phyloP scores from a whole-genome alignment of 92 coral and sea anemone species.

The Parazoanthus darwini region DNA sequence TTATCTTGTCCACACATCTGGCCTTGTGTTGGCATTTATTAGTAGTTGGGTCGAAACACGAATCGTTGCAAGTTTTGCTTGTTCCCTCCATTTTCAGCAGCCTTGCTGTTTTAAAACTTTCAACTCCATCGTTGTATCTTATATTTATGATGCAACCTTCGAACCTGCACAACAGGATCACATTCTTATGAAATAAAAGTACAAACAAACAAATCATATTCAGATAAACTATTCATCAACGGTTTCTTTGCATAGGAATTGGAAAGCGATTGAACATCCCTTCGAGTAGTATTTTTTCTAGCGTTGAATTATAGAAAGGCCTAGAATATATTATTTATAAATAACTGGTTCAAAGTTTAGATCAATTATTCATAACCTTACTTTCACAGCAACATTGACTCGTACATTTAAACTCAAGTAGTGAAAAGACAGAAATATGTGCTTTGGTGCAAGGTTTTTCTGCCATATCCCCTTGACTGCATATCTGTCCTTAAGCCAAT shows the following conservation, averaged over 20 bases:
- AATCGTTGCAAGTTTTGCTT: slow-evolving; percentile 54
- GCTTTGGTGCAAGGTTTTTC: not conserved
- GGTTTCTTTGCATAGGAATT: not conserved
- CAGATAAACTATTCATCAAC: not conserved
- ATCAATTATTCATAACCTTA: slow-evolving; percentile 37
- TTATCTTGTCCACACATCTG: slow-evolving; percentile 61
- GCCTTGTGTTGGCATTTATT: slow-evolving; percentile 71
- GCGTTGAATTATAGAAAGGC: slow-evolving; percentile 30
- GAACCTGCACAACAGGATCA: slow-evolving; percentile 44
- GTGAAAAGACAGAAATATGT: not conserved
- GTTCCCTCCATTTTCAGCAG: slow-evolving; percentile 52
- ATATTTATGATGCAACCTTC: slow-evolving; percentile 73
- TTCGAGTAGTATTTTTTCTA: slow-evolving; percentile 19
- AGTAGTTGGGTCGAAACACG: slow-evolving; percentile 60
- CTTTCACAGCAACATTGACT: slow-evolving; percentile 24
- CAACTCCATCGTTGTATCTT: slow-evolving; percentile 31
- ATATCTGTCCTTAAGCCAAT: not conserved
- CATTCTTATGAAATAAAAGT: not conserved
- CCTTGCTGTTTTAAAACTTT: slow-evolving; percentile 43
- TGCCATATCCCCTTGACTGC: not conserved
- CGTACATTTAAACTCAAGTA: not conserved
- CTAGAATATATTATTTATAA: slow-evolving; percentile 40
- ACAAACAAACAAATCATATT: not conserved
- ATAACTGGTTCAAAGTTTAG: slow-evolving; percentile 40
- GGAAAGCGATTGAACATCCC: not conserved